Percentiles rank a stretch among this genome's conserved stretches.
Conservation (phyloP, 2,797 vertebrate genomes). For the Alcedo quadribrachys region DNA sequence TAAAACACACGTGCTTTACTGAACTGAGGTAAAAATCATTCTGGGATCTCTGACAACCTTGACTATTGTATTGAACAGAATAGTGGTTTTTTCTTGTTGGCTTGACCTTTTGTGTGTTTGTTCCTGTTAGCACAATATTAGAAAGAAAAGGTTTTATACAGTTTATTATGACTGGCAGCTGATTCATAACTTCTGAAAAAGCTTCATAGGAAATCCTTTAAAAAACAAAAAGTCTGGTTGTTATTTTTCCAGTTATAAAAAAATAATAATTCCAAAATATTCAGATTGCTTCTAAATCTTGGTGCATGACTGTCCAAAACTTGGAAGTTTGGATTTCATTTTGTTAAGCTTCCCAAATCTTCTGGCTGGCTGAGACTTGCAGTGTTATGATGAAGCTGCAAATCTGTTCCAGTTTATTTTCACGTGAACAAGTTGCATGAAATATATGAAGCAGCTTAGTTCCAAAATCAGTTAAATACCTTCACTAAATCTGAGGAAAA, state of each 20-base stretch:
- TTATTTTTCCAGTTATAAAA: not conserved
- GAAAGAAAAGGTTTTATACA: not conserved
- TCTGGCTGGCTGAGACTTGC: not conserved
- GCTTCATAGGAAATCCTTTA: not conserved
- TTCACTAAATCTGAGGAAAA: not conserved
- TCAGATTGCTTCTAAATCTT: not conserved
- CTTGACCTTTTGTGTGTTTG: not conserved
- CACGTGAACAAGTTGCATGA: not conserved
- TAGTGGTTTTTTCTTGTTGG: not conserved
- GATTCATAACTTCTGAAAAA: not conserved
- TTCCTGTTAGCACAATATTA: not conserved
- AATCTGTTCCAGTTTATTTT: not conserved
- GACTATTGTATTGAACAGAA: conserved; percentile 12
- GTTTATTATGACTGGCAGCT: not conserved
- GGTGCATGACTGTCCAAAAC: not conserved
- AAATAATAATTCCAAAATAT: not conserved
- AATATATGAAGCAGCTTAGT: not conserved
- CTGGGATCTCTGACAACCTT: not conserved
- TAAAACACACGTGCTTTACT: not conserved
- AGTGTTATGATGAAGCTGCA: not conserved
- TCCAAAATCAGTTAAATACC: not conserved
- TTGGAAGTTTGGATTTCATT: conserved; percentile 6
- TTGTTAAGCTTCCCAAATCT: conserved; percentile 6
- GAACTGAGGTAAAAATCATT: not conserved
- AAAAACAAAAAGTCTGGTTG: not conserved